Evolutionary conservation across 2,797 vertebrate species (phyloP), one percentile per base, ranked within the genome.

Genomic region (Crocidura indochinensis): DNA sequence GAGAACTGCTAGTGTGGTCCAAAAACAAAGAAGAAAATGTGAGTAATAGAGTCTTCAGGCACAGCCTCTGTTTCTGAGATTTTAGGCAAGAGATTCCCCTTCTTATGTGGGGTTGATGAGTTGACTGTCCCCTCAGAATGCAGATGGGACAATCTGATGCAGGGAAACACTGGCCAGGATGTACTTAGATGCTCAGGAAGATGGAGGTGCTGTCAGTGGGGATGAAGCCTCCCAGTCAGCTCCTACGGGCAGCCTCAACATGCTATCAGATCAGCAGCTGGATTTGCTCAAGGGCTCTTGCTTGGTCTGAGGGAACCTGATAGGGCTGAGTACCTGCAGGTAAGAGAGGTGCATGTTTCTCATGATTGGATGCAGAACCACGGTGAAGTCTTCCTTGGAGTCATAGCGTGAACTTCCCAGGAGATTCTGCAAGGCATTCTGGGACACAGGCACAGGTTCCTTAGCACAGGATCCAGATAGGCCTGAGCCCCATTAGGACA

Each of bases 281-380:
- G 26, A 76, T 31, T 64, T 71, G 80, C 75, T 47, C 60, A 56
- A 27, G 20, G 79, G 49, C 12, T 27, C 12, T 24, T 60, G 47
- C 51, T 3, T 24, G n/a, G 17, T 51, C 26, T 17, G 1, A n/a
- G 56, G 10, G 46, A 2, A 22, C 90, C 24, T 1, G 0, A n/a
- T 27, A 9, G 10, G 51, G 17, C 12, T 38, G 1, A 14, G 6
- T 65, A 65, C 62, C 62, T 8, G 26, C 24, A 26, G 56, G 3
- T 9, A 27, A 26, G 22, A 24, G 26, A 65, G 10, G 15, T 10
- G 26, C 3, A 65, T 0, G 56, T 98, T 97, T 69, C 92, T 97
- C n/a, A 99, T 95, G 95, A 99, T 99, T 2, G 99, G 98, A 96
- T 99, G 99, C 44, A 99, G 92, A 2, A 99, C 97, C 84, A 99